Evolutionary conservation across 2,888 invertebrate species (phyloP).

Genomic region (Drosophila algonquin): DNA sequence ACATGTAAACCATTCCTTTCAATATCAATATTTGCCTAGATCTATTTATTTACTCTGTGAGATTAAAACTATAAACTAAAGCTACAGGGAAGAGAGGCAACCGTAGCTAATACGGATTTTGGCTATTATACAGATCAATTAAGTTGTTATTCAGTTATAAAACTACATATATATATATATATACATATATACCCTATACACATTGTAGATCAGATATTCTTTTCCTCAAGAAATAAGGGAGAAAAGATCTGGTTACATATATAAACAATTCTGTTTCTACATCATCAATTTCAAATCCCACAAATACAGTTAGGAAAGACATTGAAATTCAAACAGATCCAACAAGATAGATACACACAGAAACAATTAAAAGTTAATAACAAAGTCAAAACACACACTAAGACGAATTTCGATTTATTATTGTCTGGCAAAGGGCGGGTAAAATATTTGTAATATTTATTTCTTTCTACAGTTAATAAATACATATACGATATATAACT

Average conservation of each 20-base stretch:
- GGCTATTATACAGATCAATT: too few relatives aligned
- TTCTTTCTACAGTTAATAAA: constrained; percentile 38
- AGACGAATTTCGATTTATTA: constrained; percentile 27
- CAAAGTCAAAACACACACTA: constrained; percentile 33
- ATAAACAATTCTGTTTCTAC: neutral
- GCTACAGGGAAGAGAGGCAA: too few relatives aligned
- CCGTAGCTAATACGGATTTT: too few relatives aligned
- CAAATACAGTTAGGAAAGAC: constrained; percentile 3
- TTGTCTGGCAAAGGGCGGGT: constrained; percentile 35
- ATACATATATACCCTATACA: neutral
- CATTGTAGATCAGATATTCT: neutral
- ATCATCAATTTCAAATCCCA: neutral
- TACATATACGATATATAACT: constrained; percentile 9
- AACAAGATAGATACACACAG: constrained; percentile 13
- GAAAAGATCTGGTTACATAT: neutral
- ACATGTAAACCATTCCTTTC: neutral
- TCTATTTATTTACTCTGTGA: neutral
- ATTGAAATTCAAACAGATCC: constrained; percentile 1
- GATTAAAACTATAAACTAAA: too few relatives aligned
- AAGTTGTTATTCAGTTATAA: too few relatives aligned
- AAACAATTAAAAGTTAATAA: constrained; percentile 28
- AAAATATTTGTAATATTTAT: constrained; percentile 10
- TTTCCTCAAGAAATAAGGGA: neutral
- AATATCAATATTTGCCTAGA: neutral
- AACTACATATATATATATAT: too few relatives aligned